phyloP scores from a whole-genome alignment of 2,113 vertebrate genomes.

The Python bivittatus region DNA sequence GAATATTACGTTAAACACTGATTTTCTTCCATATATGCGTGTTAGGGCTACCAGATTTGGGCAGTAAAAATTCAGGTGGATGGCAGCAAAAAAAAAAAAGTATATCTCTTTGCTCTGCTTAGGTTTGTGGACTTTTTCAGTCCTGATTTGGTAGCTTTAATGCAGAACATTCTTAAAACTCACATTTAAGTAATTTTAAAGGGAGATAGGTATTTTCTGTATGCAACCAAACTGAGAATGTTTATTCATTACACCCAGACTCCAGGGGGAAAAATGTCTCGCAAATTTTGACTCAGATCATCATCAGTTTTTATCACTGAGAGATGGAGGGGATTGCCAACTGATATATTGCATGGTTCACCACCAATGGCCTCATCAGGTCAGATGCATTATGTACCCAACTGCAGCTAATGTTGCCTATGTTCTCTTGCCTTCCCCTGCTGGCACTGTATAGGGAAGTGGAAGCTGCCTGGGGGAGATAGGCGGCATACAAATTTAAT shows the following conservation, averaged over 20 bases:
- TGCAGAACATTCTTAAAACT: neutral
- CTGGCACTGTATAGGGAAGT: neutral
- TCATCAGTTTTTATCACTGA: neutral
- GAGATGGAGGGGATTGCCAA: neutral
- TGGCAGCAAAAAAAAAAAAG: neutral
- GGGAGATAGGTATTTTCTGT: neutral
- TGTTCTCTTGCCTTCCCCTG: neutral
- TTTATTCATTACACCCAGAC: too few species aligned
- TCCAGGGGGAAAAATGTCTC: neutral
- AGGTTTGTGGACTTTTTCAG: neutral
- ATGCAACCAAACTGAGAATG: neutral
- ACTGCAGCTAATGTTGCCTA: neutral
- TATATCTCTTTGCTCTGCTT: neutral
- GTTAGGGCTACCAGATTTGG: neutral
- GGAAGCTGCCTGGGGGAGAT: neutral
- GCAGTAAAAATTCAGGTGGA: neutral
- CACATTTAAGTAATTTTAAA: neutral
- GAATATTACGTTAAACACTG: neutral
- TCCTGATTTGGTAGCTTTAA: neutral
- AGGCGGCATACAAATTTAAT: too few species aligned
- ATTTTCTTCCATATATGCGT: neutral
- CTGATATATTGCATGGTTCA: neutral
- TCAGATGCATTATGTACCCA: neutral
- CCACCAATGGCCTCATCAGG: neutral
- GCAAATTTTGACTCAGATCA: neutral